Evolutionary conservation across 2,888 invertebrate genomes (phyloP), one percentile per base, ranked within the genome.

Genomic region (Galerucella nymphaeae): DNA sequence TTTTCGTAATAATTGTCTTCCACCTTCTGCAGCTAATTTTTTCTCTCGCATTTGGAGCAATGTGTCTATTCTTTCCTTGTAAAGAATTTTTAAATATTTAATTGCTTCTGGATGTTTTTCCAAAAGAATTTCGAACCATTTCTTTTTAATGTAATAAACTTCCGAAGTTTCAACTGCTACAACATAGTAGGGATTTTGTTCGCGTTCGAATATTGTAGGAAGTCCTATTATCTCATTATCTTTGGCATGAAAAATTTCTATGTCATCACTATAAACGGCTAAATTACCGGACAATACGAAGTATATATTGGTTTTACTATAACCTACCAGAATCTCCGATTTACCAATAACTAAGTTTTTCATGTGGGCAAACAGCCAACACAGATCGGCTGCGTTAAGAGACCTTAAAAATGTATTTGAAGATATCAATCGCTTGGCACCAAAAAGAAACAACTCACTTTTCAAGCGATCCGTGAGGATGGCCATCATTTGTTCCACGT

Each of bases 181-280:
- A 20, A 61, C 63, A 20, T 30, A 62, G n/a, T 45, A 62, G 1
- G 62, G 41, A 62, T 1, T 8, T 62, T 14, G n/a, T n/a, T 5
- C 59, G 5, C 13, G 9, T 30, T 6, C n/a, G 14, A 23, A 42
- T 1, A 86, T 66, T 50, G 82, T 80, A 6, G 82, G 76, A 73
- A 86, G 84, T 1, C 89, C 89, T 76, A 89, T 87, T 73, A 85
- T 82, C 41, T 85, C 89, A 0, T 90, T 90, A 74, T 90, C 91
- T 77, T 89, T 87, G 10, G 89, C 79, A 77, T 88, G 88, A 45
- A 81, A 83, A 48, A 87, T 88, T 87, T 91, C 91, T 67, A 87
- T 87, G 6, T 87, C 88, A 0, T 84, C 82, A 1, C 74, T 70
- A 4, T 87, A 85, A 50, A 87, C 83, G 0, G 87, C 86, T 0